Evolutionary conservation across 2,888 invertebrate species (phyloP).

Genomic region (Camptogramma bilineatum): DNA sequence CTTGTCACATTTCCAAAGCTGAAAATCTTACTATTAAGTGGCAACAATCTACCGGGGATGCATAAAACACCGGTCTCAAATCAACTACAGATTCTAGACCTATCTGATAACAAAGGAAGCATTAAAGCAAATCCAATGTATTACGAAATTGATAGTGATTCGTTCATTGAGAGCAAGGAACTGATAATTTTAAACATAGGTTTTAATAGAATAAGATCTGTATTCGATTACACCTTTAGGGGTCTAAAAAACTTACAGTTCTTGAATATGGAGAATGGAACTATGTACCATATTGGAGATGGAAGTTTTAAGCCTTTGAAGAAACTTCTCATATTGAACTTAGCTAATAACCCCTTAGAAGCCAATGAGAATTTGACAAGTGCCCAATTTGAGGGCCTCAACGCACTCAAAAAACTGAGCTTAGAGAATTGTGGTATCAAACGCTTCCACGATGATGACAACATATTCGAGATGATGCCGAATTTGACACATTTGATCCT

Average conservation of each 20-base stretch:
- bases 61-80: conserved; percentile 79
- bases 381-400: conserved; percentile 77
- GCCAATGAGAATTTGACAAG: conserved; percentile 70
- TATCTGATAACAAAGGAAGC: conserved; percentile 80
- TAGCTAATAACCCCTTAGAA: conserved; percentile 83
- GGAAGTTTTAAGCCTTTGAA: conserved; percentile 75
- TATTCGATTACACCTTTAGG: conserved; percentile 79
- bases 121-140: conserved; percentile 68
- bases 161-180: conserved; percentile 77
- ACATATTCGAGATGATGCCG: conserved; percentile 80
- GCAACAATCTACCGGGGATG: conserved; percentile 82
- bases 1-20: conserved; percentile 80
- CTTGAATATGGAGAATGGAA: conserved; percentile 82
- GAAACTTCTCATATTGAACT: conserved; percentile 77
- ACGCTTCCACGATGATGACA: conserved; percentile 69
- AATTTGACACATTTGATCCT: conserved; percentile 80
- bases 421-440: conserved; percentile 82
- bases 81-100: conserved; percentile 78
- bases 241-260: conserved; percentile 78
- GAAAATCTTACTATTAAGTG: conserved; percentile 77
- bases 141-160: conserved; percentile 79
- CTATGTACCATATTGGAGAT: conserved; percentile 77
- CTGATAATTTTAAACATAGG: conserved; percentile 81
- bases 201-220: conserved; percentile 81
- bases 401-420: conserved; percentile 75